Base-by-base conservation (phyloP, 2,888 invertebrate species). In the Cylloceria caligata region DNA sequence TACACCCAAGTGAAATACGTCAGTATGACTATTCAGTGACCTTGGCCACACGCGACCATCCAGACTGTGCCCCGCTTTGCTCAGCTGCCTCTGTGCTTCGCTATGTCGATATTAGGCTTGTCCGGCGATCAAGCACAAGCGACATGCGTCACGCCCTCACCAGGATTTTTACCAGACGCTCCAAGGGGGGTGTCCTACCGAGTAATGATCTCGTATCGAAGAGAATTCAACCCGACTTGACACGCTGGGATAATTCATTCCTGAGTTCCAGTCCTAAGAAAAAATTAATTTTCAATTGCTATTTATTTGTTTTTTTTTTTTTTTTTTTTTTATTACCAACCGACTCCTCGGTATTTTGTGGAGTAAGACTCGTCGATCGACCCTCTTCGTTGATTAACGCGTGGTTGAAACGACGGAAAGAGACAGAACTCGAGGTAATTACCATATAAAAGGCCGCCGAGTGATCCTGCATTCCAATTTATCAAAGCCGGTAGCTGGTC, bases 1-100 rank as follows among this genome's bases (percentile, higher is more conserved):
- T 68, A 73, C 75, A 67, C 78, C 68, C 47, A 27, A 67, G 62
- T 64, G 81, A 83, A 88, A 85, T 85, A 88, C 84, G 80, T 86
- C 84, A 65, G 86, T 68, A 84, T 85, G 83, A 82, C 81, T 87
- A 71, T 82, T 82, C 74, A 60, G 21, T 86, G 91, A 91, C 91
- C 91, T 91, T 91, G 91, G 90, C 90, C 90, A 89, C 91, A 91
- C 91, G 91, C 91, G 90, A 91, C 84, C 87, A 64, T 78, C 73
- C 30, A 64, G 34, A 77, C 72, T 72, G 36, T 42, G 67, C n/a
- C 19, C 39, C 34, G 6, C 45, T 49, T 36, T 13, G n/a, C 30
- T 67, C 39, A 19, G 5, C 49, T 60, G 19, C 36, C n/a, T 27
- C 16, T 55, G 24, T 82, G 79, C 71, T 79, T 75, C 74, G 82